These are phyloP conservation scores for Diacarnus erythraeanus DNA, from an alignment of 37 sponge, comb jelly and placozoan species.

Conservation along the genomic window DNA sequence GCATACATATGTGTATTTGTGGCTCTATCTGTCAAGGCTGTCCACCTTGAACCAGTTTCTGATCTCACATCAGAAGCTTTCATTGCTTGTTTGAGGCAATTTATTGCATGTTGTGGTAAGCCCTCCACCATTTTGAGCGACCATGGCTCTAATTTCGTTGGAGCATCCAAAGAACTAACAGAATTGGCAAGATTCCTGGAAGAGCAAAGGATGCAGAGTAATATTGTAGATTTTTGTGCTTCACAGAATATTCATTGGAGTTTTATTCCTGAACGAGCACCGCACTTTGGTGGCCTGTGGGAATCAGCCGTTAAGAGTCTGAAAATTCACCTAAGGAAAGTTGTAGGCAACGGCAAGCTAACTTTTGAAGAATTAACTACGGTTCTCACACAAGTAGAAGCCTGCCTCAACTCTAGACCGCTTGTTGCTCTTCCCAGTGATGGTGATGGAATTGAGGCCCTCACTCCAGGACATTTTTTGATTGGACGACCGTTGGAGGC, in stretches of 20 bases:
- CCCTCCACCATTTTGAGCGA: no score
- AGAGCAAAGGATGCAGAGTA: no score
- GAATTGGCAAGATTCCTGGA: no score
- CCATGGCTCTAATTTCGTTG: no score
- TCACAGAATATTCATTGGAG: no score
- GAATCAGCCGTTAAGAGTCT: slow-evolving; percentile 7
- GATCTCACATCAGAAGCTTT: slow-evolving; percentile 6
- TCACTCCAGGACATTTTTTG: slow-evolving; percentile 27
- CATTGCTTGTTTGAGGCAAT: neutral
- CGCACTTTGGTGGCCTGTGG: slow-evolving; percentile 22
- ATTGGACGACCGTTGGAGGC: slow-evolving; percentile 10
- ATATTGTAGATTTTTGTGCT: neutral
- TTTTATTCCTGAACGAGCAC: no score
- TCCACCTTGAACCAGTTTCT: no score
- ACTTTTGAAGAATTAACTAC: slow-evolving; percentile 30
- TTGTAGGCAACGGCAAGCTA: slow-evolving; percentile 2
- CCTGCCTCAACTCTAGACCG: no score
- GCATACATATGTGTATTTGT: no score
- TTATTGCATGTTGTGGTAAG: neutral
- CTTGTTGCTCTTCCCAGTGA: no score
- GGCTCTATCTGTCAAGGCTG: no score
- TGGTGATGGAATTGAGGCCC: slow-evolving; percentile 20
- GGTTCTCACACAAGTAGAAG: no score
- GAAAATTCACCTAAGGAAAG: slow-evolving; percentile 16
- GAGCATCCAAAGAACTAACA: slow-evolving; percentile 24